A percentile compares a stretch with the other conserved stretches of the same genome.
These are phyloP conservation scores for Petrolisthes manimaculis DNA, from an alignment of 2,888 invertebrate genomes.

Conservation along the genomic window DNA sequence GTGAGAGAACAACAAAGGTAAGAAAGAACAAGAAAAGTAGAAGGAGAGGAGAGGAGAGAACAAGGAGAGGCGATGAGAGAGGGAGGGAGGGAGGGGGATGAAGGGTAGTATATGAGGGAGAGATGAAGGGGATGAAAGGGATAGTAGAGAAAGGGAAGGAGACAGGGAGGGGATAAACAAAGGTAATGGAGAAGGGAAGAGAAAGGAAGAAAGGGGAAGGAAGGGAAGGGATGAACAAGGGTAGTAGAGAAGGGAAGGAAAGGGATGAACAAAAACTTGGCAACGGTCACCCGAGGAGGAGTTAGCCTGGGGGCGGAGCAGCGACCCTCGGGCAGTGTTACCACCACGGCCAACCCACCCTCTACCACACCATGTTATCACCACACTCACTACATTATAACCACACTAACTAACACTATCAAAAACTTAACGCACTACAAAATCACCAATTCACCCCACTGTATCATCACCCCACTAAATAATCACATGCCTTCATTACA, in stretches of 20 bases:
- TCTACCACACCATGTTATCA: too few species aligned
- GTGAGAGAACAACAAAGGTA: background rate
- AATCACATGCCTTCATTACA: too few species aligned
- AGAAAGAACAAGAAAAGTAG: background rate
- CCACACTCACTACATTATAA: too few species aligned
- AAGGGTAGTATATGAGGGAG: background rate
- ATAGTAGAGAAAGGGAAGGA: background rate
- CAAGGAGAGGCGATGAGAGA: background rate
- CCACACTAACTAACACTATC: too few species aligned
- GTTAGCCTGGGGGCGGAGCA: background rate
- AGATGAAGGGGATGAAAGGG: background rate
- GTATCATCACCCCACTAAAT: too few species aligned
- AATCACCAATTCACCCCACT: too few species aligned
- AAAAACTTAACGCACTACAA: too few species aligned
- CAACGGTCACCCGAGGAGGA: background rate
- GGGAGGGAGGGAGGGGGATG: constrained; percentile 2
- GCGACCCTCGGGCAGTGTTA: background rate
- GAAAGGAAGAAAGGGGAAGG: background rate
- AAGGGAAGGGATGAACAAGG: background rate
- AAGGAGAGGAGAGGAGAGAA: background rate
- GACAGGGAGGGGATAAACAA: background rate
- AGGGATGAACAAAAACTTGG: background rate
- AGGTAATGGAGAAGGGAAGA: background rate
- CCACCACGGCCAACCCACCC: background rate
- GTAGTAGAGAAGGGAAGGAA: constrained; percentile 1